phyloP scores from a whole-genome alignment of 2,888 invertebrate genomes.

The Drosophila hamatofila region DNA sequence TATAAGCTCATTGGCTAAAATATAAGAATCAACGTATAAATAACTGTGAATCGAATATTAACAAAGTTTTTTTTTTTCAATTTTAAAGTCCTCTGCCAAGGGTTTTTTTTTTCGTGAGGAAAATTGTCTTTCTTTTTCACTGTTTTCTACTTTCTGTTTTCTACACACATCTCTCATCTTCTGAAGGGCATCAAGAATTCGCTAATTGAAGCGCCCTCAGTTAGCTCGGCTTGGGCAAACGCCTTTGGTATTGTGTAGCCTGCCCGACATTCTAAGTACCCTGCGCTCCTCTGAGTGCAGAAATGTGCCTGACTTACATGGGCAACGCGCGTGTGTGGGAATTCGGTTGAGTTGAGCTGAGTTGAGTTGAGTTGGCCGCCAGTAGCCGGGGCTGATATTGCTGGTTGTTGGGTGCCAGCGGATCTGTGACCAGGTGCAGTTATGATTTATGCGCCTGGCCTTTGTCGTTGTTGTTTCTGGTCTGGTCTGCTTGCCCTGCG shows the following conservation, averaged over 20 bases:
- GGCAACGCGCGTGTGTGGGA: conserved; percentile 72
- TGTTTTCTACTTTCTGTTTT: no score
- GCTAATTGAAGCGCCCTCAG: not conserved
- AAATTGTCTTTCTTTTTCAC: no score
- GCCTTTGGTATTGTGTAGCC: conserved; percentile 71
- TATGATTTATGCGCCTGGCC: conserved; percentile 71
- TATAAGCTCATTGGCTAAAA: no score
- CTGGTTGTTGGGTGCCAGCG: conserved; percentile 15
- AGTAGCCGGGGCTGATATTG: conserved; percentile 53
- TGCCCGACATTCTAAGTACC: conserved; percentile 73
- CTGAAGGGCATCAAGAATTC: conserved; percentile 14
- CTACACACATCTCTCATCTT: no score
- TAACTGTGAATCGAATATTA: no score
- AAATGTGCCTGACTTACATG: conserved; percentile 39
- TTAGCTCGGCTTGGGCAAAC: conserved; percentile 21
- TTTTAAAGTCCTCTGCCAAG: no score
- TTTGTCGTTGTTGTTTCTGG: conserved; percentile 26
- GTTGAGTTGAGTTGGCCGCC: conserved; percentile 35
- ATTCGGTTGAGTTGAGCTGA: conserved; percentile 43
- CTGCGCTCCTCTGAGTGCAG: conserved; percentile 3
- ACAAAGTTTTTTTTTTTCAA: no score
- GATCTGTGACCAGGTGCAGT: conserved; percentile 71
- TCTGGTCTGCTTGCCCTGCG: conserved; percentile 7
- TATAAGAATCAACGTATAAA: no score
- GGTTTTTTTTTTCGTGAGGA: no score